Conservation (phyloP, 2,888 invertebrate genomes). For the Lithophane leautieri region DNA sequence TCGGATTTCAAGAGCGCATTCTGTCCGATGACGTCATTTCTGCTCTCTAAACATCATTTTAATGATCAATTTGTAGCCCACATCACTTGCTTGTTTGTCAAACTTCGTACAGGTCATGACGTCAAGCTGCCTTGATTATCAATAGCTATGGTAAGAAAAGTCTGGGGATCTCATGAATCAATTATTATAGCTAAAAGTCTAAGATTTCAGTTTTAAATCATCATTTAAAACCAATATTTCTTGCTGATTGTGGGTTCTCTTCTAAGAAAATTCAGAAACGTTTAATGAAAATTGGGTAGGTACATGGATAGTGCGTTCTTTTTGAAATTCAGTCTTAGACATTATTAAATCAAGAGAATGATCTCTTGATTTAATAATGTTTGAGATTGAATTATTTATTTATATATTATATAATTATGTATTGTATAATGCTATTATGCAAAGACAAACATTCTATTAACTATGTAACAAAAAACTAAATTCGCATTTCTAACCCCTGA, state of each 20-base stretch:
- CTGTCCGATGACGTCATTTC: not conserved
- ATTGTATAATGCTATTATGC: too few relatives aligned
- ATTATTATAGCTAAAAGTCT: not conserved
- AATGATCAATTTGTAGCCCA: conserved; percentile 41
- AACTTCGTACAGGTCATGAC: conserved; percentile 26
- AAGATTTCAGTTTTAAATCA: not conserved
- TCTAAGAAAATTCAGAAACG: not conserved
- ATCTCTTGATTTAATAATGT: too few relatives aligned
- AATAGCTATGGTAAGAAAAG: conserved; percentile 7
- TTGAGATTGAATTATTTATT: too few relatives aligned
- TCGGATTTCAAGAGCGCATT: conserved; percentile 20
- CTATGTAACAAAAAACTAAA: not conserved
- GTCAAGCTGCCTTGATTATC: conserved; percentile 19
- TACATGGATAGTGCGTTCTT: not conserved
- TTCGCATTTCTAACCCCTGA: not conserved
- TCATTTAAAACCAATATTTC: too few relatives aligned
- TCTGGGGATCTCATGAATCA: too few relatives aligned
- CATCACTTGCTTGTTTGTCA: conserved; percentile 33
- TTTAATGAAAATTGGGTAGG: not conserved
- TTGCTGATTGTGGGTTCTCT: not conserved
- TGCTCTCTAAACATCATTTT: conserved; percentile 24
- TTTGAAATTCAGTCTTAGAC: not conserved
- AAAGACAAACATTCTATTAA: not conserved
- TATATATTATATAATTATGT: too few relatives aligned
- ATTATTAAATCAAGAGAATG: not conserved